A percentile compares a stretch with the other conserved stretches of the same genome.
Conservation (phyloP, 2,888 invertebrate genomes). For the Tetragnatha montana region DNA sequence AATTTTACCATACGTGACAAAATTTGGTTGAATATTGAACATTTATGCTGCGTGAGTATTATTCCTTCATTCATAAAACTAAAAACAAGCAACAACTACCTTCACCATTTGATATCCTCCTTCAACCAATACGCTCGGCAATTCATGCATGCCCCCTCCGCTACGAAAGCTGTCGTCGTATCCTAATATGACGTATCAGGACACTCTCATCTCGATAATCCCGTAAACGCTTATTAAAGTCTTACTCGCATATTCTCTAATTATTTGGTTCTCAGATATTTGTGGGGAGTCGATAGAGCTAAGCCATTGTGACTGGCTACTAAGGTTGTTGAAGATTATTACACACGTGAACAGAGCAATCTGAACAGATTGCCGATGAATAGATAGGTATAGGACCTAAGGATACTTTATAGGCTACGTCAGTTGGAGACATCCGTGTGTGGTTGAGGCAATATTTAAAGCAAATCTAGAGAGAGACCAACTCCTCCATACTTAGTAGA, state of each 20-base stretch:
- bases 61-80: too few species aligned
- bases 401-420: neutral
- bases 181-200: slow-evolving; percentile 49
- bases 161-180: slow-evolving; percentile 23
- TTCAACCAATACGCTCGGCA: neutral
- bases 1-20: too few species aligned
- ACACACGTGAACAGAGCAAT: slow-evolving; percentile 21
- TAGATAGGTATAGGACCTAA: slow-evolving; percentile 11
- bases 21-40: too few species aligned
- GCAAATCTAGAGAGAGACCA: neutral
- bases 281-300: slow-evolving; percentile 21
- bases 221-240: slow-evolving; percentile 59
- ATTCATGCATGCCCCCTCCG: slow-evolving; percentile 25
- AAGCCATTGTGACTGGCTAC: slow-evolving; percentile 41
- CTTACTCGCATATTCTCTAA: slow-evolving; percentile 58
- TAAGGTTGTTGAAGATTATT: slow-evolving; percentile 43
- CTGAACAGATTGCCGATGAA: slow-evolving; percentile 30
- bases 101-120: too few species aligned
- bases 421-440: slow-evolving; percentile 16
- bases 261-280: slow-evolving; percentile 45
- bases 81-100: too few species aligned
- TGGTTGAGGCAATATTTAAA: slow-evolving; percentile 30
- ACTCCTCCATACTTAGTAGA: neutral
- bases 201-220: slow-evolving; percentile 49
- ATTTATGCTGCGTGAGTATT: too few species aligned